A percentile compares a stretch with the other conserved stretches of the same genome.
These are phyloP conservation scores for Passerina amoena DNA, from an alignment of 2,113 vertebrate genomes.

Conservation along the genomic window DNA sequence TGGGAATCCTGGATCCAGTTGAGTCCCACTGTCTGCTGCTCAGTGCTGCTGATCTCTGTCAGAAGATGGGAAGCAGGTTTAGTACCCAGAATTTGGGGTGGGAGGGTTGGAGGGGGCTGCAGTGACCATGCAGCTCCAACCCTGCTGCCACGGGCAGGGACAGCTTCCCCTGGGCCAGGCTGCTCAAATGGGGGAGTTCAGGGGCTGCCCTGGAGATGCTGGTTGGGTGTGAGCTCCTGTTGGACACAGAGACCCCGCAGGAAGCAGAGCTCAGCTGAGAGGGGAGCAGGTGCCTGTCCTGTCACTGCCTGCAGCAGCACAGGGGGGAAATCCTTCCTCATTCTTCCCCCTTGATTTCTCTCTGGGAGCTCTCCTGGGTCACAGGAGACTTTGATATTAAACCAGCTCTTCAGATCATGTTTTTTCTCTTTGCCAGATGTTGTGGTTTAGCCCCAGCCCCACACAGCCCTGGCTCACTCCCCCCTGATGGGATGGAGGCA, in stretches of 20 bases:
- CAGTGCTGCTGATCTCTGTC: background rate
- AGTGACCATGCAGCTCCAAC: background rate
- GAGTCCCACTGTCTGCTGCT: background rate
- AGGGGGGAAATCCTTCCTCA: background rate
- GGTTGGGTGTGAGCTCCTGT: background rate
- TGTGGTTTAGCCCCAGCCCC: background rate
- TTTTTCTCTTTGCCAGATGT: background rate
- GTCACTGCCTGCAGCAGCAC: background rate
- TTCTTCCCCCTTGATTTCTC: background rate
- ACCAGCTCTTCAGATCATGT: background rate
- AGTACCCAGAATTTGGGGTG: fast-evolving
- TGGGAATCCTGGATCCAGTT: background rate
- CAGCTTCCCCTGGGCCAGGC: background rate
- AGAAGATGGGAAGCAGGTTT: background rate
- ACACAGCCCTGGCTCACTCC: background rate
- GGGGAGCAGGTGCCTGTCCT: background rate
- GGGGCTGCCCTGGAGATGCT: background rate
- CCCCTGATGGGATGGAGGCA: fast-evolving
- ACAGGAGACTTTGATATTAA: background rate
- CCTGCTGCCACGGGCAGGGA: background rate
- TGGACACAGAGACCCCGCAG: background rate
- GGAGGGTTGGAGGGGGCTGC: background rate
- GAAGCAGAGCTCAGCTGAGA: background rate
- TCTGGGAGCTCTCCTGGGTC: background rate
- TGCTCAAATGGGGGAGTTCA: background rate